Evolutionary conservation across 2,888 invertebrate species (phyloP).

Genomic region (Flexamia atlantica): DNA sequence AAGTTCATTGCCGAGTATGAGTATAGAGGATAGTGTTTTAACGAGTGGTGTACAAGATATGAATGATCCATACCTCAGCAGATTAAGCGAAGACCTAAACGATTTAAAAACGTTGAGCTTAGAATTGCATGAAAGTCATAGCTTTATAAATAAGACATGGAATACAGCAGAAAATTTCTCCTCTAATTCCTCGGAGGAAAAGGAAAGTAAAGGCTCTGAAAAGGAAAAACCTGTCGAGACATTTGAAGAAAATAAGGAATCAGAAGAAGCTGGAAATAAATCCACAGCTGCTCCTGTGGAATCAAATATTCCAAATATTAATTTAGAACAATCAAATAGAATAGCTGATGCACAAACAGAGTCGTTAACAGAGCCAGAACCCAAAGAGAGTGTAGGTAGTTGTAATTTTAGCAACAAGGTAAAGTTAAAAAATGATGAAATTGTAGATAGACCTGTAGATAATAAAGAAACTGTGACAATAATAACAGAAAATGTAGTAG

Average conservation of each 20-base stretch:
- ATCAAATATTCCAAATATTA: slow-evolving; percentile 1
- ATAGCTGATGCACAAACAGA: slow-evolving; percentile 19
- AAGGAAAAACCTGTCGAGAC: background rate
- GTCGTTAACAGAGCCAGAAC: background rate
- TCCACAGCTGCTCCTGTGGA: background rate
- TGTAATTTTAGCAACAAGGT: slow-evolving; percentile 30
- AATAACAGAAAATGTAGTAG: slow-evolving; percentile 63
- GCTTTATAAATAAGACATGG: slow-evolving; percentile 54
- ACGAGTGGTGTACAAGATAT: slow-evolving; percentile 78
- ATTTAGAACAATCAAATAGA: slow-evolving; percentile 47
- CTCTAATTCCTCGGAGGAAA: background rate
- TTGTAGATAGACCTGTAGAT: slow-evolving; percentile 59
- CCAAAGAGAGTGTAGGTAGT: slow-evolving; percentile 2
- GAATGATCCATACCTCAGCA: slow-evolving; percentile 80
- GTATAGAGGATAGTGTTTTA: slow-evolving; percentile 68
- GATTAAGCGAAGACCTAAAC: slow-evolving; percentile 79
- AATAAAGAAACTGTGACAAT: slow-evolving; percentile 65
- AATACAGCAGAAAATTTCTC: background rate
- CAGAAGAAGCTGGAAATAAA: background rate
- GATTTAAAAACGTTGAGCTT: slow-evolving; percentile 79
- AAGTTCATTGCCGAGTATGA: slow-evolving; percentile 47
- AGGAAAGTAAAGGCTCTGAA: background rate
- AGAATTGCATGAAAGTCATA: slow-evolving; percentile 78
- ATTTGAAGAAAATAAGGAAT: background rate
- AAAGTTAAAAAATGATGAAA: slow-evolving; percentile 53